Conservation (phyloP, 2,797 vertebrate species). For the Pseudomugil tenellus region DNA sequence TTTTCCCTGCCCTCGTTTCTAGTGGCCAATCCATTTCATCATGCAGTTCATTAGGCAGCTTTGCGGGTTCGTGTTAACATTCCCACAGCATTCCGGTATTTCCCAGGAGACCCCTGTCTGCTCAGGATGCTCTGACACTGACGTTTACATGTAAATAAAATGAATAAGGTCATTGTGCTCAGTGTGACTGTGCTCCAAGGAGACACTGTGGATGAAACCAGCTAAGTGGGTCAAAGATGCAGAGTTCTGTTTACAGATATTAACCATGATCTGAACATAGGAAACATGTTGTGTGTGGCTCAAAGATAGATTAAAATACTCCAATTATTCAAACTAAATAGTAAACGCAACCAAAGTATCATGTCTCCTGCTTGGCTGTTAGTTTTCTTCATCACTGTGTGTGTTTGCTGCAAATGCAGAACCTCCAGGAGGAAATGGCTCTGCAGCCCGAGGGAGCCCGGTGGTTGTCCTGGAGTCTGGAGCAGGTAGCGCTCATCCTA, state of each 20-base stretch:
- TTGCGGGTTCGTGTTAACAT: slow-evolving; percentile 39
- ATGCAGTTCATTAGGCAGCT: slow-evolving; percentile 22
- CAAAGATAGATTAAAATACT: no score
- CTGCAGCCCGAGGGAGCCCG: slow-evolving; percentile 89
- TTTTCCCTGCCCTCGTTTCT: neutral
- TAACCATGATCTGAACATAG: no score
- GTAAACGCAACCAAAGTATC: no score
- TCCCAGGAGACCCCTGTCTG: slow-evolving; percentile 37
- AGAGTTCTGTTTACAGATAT: neutral
- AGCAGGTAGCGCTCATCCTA: slow-evolving; percentile 87
- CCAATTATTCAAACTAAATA: no score
- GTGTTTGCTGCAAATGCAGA: slow-evolving; percentile 77
- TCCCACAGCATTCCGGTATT: slow-evolving; percentile 39
- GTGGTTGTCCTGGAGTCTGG: slow-evolving; percentile 94
- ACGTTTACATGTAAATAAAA: slow-evolving; percentile 34
- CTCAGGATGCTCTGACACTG: slow-evolving; percentile 15
- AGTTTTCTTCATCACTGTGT: no score
- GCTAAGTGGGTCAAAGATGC: slow-evolving; percentile 23
- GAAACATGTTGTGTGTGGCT: neutral
- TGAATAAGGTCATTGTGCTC: slow-evolving; percentile 52
- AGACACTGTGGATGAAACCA: slow-evolving; percentile 34
- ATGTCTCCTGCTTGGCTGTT: no score
- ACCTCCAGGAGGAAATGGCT: slow-evolving; percentile 92
- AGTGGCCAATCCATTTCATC: neutral
- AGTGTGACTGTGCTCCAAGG: slow-evolving; percentile 16